Evolutionary conservation across 2,797 vertebrate genomes (phyloP), one percentile per base, ranked within the genome.

Genomic region (Sebastes matsubarae): DNA sequence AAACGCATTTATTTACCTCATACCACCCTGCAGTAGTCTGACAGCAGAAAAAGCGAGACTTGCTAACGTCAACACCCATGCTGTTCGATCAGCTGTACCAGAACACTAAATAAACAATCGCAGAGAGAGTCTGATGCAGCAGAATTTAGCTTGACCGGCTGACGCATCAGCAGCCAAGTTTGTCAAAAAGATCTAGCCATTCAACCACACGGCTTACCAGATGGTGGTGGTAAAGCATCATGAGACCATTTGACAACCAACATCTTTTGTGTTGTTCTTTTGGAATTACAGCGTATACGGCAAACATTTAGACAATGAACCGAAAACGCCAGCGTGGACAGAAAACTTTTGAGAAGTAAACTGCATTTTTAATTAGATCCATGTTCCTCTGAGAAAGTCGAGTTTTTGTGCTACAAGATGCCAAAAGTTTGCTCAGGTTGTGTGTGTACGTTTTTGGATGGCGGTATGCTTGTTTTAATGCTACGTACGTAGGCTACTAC

Each of bases 131-230:
- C 27, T 54, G 18, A 74, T 30, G 55, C 32, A 60, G 38, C 64
- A 66, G 9, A 22, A 59, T 8, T 72, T 42, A 77, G 42, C 58
- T 70, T 50, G 30, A 30, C 27, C 66, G 68, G 50, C 65, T 34
- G n/a, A 52, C 20, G 54, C 30, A n/a, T 59, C 63, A 14, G 22
- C 14, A 12, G 65, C 69, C 30, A 32, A 63, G 22, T 75, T 75
- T 80, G 74, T 72, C 67, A 72, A 75, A 82, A 27, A 25, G 46
- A 71, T 77, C 63, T 16, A 34, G 50, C 55, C 58, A 50, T 72
- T 72, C 52, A 60, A 59, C 66, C 73, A 25, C 73, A 82, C 50
- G 59, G 60, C 61, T 54, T 68, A 68, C 25, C 77, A 82, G 73
- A 72, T 5, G 27, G n/a, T 74, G 68, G 67, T 65, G 46, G 59